Base-by-base conservation (phyloP, 2,888 invertebrate species). In the Iselma pallidipennis region DNA sequence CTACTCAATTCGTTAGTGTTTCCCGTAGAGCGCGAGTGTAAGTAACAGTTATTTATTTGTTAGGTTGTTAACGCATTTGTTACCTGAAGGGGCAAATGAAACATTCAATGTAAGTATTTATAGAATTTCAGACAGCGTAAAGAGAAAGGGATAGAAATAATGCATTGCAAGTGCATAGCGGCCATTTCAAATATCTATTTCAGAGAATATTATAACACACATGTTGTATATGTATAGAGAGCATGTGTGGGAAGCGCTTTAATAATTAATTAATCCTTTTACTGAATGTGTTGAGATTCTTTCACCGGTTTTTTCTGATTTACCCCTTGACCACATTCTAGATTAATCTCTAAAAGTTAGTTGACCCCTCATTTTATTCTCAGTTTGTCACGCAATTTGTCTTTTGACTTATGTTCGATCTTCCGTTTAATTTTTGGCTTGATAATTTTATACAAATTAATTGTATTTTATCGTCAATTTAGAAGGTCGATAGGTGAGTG, bases 51-150 rank as follows among this genome's bases (percentile, higher is more conserved):
- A 50, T 50, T 50, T 50, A 50, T 50, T 50, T 50, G 50, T 28
- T 28, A 21, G 14, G 51, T 29, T 51, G 29, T 51, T 51, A 29
- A 50, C 50, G 50, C 28, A 50, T 50, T 51, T 51, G 31, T 51
- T 51, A 29, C 51, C 51, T 6, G 51, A 51, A 51, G 51, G 50
- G 31, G 31, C 42, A 19, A 21, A 42, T 42, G 10, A 51, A 51
- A 19, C 28, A 51, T 28, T 28, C 7, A n/a, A 51, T 19, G 25
- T 51, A 14, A 31, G 14, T 7, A 50, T 50, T 50, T 28, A 50
- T 50, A 25, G 28, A 14, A 50, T 19, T 14, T 16, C 23, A 26
- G 10, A 50, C 50, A 50, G 4, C 7, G 6, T 37, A 16, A 9
- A 16, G 16, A n/a, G n/a, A 33, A 33, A 33, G 3, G 14, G n/a